phyloP scores from a whole-genome alignment of 2,888 invertebrate species.

The Nemurella pictetii region DNA sequence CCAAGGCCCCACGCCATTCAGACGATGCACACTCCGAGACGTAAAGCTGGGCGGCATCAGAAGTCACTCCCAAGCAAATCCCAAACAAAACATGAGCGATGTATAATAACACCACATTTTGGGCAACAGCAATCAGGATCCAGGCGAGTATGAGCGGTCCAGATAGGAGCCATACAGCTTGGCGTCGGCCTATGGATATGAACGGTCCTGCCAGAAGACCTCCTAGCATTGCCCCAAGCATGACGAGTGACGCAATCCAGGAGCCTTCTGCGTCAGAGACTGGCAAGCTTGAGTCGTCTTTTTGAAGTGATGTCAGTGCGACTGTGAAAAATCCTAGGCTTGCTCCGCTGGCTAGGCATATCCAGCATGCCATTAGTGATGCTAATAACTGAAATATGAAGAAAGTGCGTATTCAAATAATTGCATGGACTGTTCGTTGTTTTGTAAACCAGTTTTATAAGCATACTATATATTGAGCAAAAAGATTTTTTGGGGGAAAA shows the following conservation, averaged over 20 bases:
- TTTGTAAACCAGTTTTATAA: no score
- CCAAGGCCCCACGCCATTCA: conserved; percentile 40
- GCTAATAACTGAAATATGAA: conserved; percentile 39
- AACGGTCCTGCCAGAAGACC: conserved; percentile 40
- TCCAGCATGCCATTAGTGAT: conserved; percentile 41
- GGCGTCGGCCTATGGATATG: conserved; percentile 39
- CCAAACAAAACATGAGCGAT: conserved; percentile 39
- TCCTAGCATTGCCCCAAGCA: conserved; percentile 41
- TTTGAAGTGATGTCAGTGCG: conserved; percentile 40
- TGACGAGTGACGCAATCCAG: conserved; percentile 41
- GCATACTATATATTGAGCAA: no score
- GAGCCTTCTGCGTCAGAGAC: conserved; percentile 39
- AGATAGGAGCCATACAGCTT: conserved; percentile 39
- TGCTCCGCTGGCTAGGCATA: conserved; percentile 41
- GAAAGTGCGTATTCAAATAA: no score
- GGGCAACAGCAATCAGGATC: conserved; percentile 35
- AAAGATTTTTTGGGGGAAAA: no score
- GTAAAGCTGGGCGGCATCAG: conserved; percentile 41
- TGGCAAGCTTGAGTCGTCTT: conserved; percentile 24
- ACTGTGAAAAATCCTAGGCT: conserved; percentile 41
- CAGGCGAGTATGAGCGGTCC: conserved; percentile 38
- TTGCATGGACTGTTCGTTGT: no score
- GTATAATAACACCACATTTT: conserved; percentile 36
- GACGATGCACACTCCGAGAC: conserved; percentile 40
- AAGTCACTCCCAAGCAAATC: conserved; percentile 37